These are phyloP conservation scores for Oikopleura albicans DNA, from an alignment of 23 tunicate species.

Conservation along the genomic window DNA sequence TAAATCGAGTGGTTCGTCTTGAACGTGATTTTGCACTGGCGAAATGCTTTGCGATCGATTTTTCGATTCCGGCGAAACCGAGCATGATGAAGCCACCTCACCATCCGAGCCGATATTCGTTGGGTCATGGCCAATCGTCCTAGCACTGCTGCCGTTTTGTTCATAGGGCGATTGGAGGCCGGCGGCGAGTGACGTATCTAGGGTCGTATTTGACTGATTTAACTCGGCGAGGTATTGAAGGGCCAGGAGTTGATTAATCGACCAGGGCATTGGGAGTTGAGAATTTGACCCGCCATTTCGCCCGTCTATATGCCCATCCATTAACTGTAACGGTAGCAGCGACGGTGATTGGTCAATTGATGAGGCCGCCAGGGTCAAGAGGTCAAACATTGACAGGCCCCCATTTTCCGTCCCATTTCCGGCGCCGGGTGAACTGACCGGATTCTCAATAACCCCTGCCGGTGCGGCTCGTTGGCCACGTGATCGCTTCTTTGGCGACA, in stretches of 20 bases:
- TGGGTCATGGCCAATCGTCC: no score
- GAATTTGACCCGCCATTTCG: neutral
- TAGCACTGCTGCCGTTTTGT: no score
- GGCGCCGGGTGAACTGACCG: neutral
- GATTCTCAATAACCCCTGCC: neutral
- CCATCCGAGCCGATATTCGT: neutral
- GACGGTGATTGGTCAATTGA: neutral
- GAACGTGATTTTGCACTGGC: neutral
- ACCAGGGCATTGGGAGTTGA: neutral
- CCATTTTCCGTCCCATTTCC: neutral
- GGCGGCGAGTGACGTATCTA: no score
- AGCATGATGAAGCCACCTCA: neutral
- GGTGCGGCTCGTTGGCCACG: neutral
- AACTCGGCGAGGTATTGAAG: neutral
- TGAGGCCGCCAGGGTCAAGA: neutral
- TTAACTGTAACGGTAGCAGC: neutral
- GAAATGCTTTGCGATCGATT: neutral
- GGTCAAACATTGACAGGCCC: neutral
- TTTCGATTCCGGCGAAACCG: neutral
- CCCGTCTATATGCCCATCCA: neutral
- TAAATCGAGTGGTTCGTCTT: constrained; percentile 1
- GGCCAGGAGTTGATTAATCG: neutral
- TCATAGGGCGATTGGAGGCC: no score
- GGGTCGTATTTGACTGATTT: neutral
- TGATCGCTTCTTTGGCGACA: neutral